phyloP scores from a whole-genome alignment of 2,113 vertebrate genomes.

The Amblyornis subalaris region DNA sequence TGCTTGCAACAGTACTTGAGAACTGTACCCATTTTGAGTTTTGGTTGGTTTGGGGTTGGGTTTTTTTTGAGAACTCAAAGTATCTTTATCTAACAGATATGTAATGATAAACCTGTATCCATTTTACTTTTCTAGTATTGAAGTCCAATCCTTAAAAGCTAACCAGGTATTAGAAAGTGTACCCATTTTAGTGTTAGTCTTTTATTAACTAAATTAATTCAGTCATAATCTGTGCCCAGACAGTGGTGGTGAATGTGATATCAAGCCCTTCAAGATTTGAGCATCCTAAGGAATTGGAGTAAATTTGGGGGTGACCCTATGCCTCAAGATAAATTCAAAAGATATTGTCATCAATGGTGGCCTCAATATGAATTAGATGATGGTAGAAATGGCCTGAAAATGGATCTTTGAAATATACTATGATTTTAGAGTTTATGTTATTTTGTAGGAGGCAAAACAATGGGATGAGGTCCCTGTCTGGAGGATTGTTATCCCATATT shows the following conservation, averaged over 20 bases:
- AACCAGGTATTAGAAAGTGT: neutral
- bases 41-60: neutral
- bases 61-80: neutral
- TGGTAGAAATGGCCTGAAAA: neutral
- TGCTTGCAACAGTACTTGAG: neutral
- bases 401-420: neutral
- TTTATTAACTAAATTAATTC: neutral
- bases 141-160: neutral
- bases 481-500: no score
- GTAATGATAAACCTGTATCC: neutral
- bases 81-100: neutral
- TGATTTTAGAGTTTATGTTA: neutral
- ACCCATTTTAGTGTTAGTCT: neutral
- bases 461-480: neutral
- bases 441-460: neutral
- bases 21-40: neutral
- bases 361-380: neutral
- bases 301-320: neutral
- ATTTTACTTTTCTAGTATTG: neutral
- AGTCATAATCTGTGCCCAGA: neutral
- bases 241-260: neutral
- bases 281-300: neutral
- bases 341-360: neutral
- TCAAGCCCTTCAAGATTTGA: neutral
- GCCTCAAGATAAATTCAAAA: neutral